Evolutionary conservation across 2,888 invertebrate species (phyloP).

Genomic region (Argyresthia albistria): DNA sequence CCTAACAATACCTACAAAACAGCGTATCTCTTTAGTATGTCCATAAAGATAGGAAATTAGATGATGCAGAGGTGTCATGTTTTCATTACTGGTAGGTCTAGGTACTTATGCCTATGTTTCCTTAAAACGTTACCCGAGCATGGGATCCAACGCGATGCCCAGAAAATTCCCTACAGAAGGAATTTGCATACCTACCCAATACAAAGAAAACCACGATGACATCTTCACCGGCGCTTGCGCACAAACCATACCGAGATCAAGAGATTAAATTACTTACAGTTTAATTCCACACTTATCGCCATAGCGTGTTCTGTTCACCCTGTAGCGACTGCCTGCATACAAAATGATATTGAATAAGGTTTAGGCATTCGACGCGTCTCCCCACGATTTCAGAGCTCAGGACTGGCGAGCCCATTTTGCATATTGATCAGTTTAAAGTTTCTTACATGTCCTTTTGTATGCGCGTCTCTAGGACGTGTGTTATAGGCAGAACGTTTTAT

Average conservation of each 20-base stretch:
- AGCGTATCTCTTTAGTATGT: too few relatives aligned
- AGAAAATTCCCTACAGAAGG: too few relatives aligned
- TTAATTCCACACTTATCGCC: constrained; percentile 25
- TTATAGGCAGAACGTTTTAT: not conserved
- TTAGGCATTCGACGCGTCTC: constrained; percentile 49
- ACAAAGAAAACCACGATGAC: too few relatives aligned
- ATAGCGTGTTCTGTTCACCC: constrained; percentile 25
- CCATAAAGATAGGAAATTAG: too few relatives aligned
- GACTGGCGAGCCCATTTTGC: constrained; percentile 44
- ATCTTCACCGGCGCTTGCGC: too few relatives aligned
- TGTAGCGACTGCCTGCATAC: constrained; percentile 47
- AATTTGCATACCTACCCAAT: too few relatives aligned
- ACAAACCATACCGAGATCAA: constrained; percentile 1
- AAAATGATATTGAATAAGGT: constrained; percentile 27
- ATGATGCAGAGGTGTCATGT: too few relatives aligned
- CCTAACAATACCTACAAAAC: too few relatives aligned
- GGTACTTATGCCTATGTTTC: too few relatives aligned
- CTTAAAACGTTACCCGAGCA: too few relatives aligned
- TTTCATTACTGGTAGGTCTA: too few relatives aligned
- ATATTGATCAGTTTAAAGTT: constrained; percentile 46
- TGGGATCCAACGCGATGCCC: too few relatives aligned
- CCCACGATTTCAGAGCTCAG: constrained; percentile 63
- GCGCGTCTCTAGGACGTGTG: not conserved
- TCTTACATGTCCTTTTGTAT: not conserved
- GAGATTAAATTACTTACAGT: constrained; percentile 9